These are phyloP conservation scores for Lymantria monacha DNA, from an alignment of 2,888 invertebrate species.

Conservation along the genomic window DNA sequence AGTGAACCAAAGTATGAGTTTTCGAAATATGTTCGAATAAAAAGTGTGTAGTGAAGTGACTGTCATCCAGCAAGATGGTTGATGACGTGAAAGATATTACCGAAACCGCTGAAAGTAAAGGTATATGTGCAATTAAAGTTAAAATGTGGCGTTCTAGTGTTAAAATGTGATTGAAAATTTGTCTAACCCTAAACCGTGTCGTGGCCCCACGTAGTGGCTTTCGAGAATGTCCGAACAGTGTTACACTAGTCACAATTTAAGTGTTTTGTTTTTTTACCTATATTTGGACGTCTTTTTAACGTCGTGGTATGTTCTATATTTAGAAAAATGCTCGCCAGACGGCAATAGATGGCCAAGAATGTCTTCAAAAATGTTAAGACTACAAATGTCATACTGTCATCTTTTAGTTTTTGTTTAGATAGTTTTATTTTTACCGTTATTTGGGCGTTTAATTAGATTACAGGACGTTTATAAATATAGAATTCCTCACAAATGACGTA, in stretches of 20 bases:
- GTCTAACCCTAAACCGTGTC: conserved; percentile 80
- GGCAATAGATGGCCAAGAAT: conserved; percentile 61
- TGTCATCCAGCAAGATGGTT: conserved; percentile 81
- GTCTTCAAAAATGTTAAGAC: conserved; percentile 49
- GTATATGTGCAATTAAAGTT: conserved; percentile 75
- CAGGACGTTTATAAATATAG: conserved; percentile 15
- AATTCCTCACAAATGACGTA: conserved; percentile 38
- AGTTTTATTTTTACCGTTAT: conserved; percentile 29
- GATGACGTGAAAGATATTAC: conserved; percentile 80
- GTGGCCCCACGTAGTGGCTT: conserved; percentile 80
- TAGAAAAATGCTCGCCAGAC: conserved; percentile 71
- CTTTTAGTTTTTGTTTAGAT: conserved; percentile 32
- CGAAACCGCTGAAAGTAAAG: conserved; percentile 80
- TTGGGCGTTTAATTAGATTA: conserved; percentile 23
- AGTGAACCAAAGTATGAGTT: conserved; percentile 81
- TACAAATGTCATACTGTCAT: conserved; percentile 42
- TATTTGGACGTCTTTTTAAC: conserved; percentile 74
- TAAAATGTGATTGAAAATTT: conserved; percentile 72
- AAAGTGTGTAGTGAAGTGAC: conserved; percentile 78
- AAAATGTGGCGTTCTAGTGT: conserved; percentile 73
- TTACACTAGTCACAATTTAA: conserved; percentile 58
- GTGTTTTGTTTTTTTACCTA: conserved; percentile 77
- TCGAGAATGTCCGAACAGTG: conserved; percentile 74
- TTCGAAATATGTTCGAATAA: conserved; percentile 81
- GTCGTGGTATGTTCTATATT: conserved; percentile 78